A percentile compares a stretch with the other conserved stretches of the same genome.
Conservation (phyloP, 1,140 invertebrate species). For the Tyrophagus putrescentiae region DNA sequence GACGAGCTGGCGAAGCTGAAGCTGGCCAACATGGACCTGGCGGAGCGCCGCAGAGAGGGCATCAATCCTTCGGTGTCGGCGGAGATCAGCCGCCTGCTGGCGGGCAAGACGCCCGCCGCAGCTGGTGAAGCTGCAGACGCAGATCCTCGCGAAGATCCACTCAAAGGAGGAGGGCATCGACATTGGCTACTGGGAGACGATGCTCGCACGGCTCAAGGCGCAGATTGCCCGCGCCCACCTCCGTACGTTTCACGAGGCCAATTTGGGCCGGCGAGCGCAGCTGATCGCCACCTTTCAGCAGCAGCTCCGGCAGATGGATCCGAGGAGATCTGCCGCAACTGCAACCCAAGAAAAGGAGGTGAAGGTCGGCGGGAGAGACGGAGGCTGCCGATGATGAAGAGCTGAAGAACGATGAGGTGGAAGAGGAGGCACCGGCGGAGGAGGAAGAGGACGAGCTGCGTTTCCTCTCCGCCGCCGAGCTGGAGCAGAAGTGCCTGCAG, state of each 20-base stretch:
- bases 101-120: slow-evolving; percentile 77
- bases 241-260: slow-evolving; percentile 77
- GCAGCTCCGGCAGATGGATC: neutral
- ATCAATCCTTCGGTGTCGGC: slow-evolving; percentile 81
- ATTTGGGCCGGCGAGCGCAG: slow-evolving; percentile 71
- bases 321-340: slow-evolving; percentile 14
- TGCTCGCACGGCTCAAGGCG: slow-evolving; percentile 81
- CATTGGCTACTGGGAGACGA: slow-evolving; percentile 88
- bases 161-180: slow-evolving; percentile 75
- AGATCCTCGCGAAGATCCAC: slow-evolving; percentile 76
- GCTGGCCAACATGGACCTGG: slow-evolving; percentile 36
- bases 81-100: slow-evolving; percentile 78
- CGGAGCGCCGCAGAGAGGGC: slow-evolving; percentile 58
- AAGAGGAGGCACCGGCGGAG: slow-evolving; percentile 29
- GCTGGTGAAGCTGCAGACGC: slow-evolving; percentile 58
- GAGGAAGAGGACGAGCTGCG: slow-evolving; percentile 20
- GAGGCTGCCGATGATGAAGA: no score
- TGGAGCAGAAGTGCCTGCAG: slow-evolving; percentile 34
- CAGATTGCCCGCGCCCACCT: slow-evolving; percentile 84
- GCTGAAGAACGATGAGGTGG: no score
- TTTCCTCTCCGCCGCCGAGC: slow-evolving; percentile 32
- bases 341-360: slow-evolving; percentile 31
- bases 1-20: slow-evolving; percentile 80
- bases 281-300: slow-evolving; percentile 40
- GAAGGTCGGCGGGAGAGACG: slow-evolving; percentile 29